Evolutionary conservation across 2,113 vertebrate species (phyloP).

Genomic region (Chloroceryle aenea): DNA sequence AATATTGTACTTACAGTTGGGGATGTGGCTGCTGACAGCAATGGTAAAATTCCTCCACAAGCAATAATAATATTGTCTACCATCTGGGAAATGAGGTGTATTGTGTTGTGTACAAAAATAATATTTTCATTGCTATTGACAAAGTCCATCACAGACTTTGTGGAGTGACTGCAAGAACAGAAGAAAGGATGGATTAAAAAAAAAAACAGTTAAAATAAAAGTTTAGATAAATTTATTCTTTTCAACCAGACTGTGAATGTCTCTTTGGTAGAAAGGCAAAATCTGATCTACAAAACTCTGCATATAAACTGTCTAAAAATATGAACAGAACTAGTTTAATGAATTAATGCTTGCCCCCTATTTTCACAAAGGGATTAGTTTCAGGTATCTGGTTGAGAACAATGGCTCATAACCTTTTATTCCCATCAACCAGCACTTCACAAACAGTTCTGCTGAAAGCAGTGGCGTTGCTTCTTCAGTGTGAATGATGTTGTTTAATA

Average conservation of each 20-base stretch:
- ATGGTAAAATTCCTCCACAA: constrained; percentile 97
- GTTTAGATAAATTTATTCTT: not conserved
- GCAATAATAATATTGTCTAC: constrained; percentile 99
- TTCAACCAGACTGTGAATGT: not conserved
- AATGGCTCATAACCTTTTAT: not conserved
- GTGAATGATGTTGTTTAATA: not conserved
- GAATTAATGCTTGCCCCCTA: not conserved
- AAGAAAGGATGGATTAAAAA: constrained; percentile 28
- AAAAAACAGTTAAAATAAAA: not conserved
- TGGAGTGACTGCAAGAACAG: constrained; percentile 89
- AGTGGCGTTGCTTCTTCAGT: not conserved
- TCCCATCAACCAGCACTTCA: not conserved
- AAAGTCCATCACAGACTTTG: constrained; percentile 99
- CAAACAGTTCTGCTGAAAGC: not conserved
- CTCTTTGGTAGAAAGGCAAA: not conserved
- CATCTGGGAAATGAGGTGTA: constrained; percentile 99
- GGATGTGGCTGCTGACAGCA: constrained; percentile 96
- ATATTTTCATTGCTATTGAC: constrained; percentile 99
- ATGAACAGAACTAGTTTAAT: not conserved
- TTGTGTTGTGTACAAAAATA: constrained; percentile 99
- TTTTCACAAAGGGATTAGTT: not conserved
- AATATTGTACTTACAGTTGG: constrained; percentile 89
- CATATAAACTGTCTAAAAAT: not conserved
- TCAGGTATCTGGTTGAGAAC: not conserved
- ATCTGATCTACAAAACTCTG: not conserved